These are phyloP conservation scores for Rhinogobius similis DNA, from an alignment of 2,113 vertebrate genomes.

Conservation along the genomic window DNA sequence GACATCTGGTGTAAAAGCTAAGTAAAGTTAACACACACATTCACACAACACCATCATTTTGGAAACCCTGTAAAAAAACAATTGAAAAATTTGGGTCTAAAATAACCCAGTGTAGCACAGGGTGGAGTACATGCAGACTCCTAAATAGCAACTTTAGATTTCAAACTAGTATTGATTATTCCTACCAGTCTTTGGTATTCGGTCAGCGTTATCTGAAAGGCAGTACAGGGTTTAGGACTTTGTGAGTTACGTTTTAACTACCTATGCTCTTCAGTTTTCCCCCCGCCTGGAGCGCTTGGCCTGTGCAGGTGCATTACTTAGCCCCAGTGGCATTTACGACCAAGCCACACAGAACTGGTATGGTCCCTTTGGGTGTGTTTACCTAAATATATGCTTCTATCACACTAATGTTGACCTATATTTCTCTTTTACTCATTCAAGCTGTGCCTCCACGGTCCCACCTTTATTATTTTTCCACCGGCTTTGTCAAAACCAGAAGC, in stretches of 20 bases:
- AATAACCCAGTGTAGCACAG: not conserved
- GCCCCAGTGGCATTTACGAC: slow-evolving; percentile 24
- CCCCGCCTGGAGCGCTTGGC: slow-evolving; percentile 1
- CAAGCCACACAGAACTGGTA: slow-evolving; percentile 32
- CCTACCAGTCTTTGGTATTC: slow-evolving; percentile 8
- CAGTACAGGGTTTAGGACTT: slow-evolving; percentile 8
- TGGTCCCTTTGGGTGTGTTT: slow-evolving; percentile 1
- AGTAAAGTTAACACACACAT: not conserved
- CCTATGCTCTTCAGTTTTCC: slow-evolving; percentile 14
- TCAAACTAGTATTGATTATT: slow-evolving; percentile 4
- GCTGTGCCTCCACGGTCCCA: not conserved
- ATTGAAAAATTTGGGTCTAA: not conserved
- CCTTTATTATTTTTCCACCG: not conserved
- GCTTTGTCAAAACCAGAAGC: not conserved
- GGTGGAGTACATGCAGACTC: not conserved
- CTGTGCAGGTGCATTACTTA: slow-evolving; percentile 10
- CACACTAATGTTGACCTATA: slow-evolving; percentile 1
- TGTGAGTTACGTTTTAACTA: slow-evolving; percentile 23
- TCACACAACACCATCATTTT: not conserved
- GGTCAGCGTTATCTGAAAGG: slow-evolving; percentile 4
- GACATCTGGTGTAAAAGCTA: not conserved
- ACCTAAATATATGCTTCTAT: slow-evolving; percentile 15
- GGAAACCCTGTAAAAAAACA: not conserved
- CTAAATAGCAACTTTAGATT: slow-evolving; percentile 5
- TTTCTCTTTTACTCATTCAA: slow-evolving; percentile 9